phyloP scores from a whole-genome alignment of 2,888 invertebrate genomes.

The Drosophila planitibia region DNA sequence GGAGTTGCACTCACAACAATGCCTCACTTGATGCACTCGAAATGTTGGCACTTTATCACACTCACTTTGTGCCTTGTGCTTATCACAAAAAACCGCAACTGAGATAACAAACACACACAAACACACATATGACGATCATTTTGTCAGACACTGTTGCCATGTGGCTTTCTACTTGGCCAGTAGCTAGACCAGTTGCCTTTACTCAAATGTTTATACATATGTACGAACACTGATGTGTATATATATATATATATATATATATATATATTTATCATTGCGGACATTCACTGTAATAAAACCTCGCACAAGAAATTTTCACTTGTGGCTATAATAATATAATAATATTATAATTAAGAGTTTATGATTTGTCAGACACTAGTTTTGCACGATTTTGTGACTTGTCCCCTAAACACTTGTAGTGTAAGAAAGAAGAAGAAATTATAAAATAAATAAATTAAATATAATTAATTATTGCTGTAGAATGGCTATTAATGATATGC shows the following conservation, averaged over 20 bases:
- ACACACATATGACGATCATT: constrained; percentile 6
- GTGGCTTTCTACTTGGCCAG: constrained; percentile 22
- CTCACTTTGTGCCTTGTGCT: constrained; percentile 8
- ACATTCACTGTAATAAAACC: constrained; percentile 41
- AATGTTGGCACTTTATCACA: constrained; percentile 41
- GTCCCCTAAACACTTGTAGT: neutral
- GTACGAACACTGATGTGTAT: neutral
- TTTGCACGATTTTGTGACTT: neutral
- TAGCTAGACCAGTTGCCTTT: constrained; percentile 13
- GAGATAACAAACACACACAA: constrained; percentile 32
- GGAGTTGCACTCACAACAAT: neutral
- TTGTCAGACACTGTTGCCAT: constrained; percentile 41
- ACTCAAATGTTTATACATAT: neutral
- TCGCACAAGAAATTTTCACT: constrained; percentile 46
- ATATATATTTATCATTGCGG: constrained; percentile 44
- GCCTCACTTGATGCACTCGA: constrained; percentile 42
- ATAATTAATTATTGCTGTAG: neutral
- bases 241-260: neutral
- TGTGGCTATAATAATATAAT: neutral
- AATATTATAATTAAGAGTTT: neutral
- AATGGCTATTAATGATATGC: neutral
- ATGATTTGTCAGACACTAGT: neutral
- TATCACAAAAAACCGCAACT: constrained; percentile 32
- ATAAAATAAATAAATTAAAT: neutral
- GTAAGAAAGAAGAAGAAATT: neutral